A percentile compares a stretch with the other conserved stretches of the same genome.
Conservation (phyloP, 2,113 vertebrate species). For the Sprattus sprattus region DNA sequence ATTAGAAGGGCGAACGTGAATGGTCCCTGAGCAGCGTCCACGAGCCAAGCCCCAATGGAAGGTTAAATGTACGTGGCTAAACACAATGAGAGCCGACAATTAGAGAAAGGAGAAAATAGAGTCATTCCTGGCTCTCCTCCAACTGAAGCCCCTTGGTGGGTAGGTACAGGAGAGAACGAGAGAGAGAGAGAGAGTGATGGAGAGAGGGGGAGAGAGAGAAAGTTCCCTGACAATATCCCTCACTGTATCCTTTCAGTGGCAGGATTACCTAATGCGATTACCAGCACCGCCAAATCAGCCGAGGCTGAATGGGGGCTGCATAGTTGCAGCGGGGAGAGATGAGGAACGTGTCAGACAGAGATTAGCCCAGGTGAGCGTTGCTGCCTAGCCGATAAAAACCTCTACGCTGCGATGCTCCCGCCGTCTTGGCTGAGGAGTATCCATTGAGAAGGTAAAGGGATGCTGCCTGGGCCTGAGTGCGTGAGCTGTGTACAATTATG, state of each 20-base stretch:
- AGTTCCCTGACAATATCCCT: conserved; percentile 56
- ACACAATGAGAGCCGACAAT: conserved; percentile 33
- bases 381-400: conserved; percentile 44
- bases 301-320: conserved; percentile 48
- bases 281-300: conserved; percentile 48
- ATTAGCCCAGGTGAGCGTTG: conserved; percentile 52
- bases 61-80: conserved; percentile 45
- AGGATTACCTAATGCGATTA: conserved; percentile 71
- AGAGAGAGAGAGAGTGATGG: background rate
- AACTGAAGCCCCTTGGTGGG: background rate
- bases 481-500: background rate
- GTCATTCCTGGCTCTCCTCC: conserved; percentile 49
- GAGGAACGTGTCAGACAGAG: conserved; percentile 60
- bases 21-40: background rate
- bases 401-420: conserved; percentile 19
- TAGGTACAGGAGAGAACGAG: conserved; percentile 9
- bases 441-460: background rate
- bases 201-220: conserved; percentile 27
- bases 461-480: background rate
- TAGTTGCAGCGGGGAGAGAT: conserved; percentile 59
- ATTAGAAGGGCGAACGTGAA: background rate
- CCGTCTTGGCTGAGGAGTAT: background rate
- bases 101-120: conserved; percentile 34
- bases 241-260: conserved; percentile 43
- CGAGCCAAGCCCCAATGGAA: conserved; percentile 29